Evolutionary conservation across 2,113 vertebrate genomes (phyloP).

Genomic region (Lagopus leucura): DNA sequence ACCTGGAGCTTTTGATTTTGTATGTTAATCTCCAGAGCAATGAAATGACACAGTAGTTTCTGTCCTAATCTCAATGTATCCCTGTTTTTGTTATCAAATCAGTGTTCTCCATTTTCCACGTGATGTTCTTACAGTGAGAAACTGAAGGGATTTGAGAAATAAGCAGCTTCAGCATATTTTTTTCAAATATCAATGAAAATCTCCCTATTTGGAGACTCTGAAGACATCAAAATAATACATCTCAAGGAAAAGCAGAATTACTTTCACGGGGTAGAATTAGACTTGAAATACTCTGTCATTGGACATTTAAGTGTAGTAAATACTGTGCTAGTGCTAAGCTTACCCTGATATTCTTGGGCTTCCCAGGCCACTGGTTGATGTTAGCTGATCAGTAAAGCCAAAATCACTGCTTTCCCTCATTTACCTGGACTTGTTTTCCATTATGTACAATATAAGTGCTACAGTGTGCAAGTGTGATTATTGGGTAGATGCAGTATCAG

Average conservation of each 20-base stretch:
- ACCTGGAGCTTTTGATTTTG: background rate
- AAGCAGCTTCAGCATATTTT: background rate
- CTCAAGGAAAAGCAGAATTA: background rate
- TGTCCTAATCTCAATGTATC: background rate
- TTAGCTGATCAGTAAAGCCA: background rate
- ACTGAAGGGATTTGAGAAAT: background rate
- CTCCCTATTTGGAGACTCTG: background rate
- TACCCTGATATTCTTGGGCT: background rate
- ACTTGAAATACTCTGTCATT: background rate
- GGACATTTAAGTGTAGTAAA: background rate
- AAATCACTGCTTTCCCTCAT: background rate
- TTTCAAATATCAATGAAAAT: background rate
- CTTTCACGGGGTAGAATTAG: background rate
- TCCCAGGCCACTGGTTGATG: background rate
- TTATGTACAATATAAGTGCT: background rate
- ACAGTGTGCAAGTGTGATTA: background rate
- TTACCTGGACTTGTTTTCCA: background rate
- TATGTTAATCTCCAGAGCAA: background rate
- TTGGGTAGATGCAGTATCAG: background rate
- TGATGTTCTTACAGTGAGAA: background rate
- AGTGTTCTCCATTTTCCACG: background rate
- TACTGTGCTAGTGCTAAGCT: background rate
- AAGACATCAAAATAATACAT: background rate
- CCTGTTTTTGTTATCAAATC: background rate
- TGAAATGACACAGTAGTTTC: background rate